Conservation (phyloP, 2,888 invertebrate genomes). For the Orchesellides sinensis region DNA sequence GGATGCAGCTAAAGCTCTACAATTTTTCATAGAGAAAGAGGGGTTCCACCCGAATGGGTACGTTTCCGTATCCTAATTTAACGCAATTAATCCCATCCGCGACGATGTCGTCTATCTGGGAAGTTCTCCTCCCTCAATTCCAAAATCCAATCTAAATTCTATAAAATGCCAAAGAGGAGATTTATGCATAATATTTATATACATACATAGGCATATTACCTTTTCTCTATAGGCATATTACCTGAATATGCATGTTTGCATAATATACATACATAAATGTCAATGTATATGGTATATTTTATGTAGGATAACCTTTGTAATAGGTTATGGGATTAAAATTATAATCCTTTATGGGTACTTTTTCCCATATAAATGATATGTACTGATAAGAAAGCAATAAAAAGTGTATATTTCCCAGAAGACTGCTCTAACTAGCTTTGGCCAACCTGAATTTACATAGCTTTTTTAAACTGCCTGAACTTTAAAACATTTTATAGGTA, state of each 20-base stretch:
- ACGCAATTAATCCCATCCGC: slow-evolving; percentile 56
- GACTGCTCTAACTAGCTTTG: background rate
- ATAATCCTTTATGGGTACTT: background rate
- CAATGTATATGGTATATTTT: background rate
- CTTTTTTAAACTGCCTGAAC: too few species aligned
- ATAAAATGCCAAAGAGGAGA: slow-evolving; percentile 22
- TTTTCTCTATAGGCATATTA: background rate
- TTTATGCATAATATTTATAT: slow-evolving; percentile 14
- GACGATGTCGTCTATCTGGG: slow-evolving; percentile 21
- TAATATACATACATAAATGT: background rate
- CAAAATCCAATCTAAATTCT: slow-evolving; percentile 53
- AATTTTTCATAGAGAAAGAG: slow-evolving; percentile 50
- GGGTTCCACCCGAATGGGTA: slow-evolving; percentile 72
- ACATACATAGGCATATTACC: too few species aligned
- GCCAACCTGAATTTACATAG: too few species aligned
- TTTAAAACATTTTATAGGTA: too few species aligned
- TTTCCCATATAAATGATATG: background rate
- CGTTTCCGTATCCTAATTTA: slow-evolving; percentile 63
- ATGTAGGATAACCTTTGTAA: slow-evolving; percentile 2
- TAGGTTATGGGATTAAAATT: background rate
- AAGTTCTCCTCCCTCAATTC: slow-evolving; percentile 49
- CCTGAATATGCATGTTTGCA: background rate
- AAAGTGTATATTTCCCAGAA: slow-evolving; percentile 23
- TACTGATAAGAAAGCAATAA: slow-evolving; percentile 32
- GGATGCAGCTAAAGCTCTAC: background rate